A percentile compares a stretch with the other conserved stretches of the same genome.
Conservation (phyloP, 2,113 vertebrate genomes). For the Sprattus sprattus region DNA sequence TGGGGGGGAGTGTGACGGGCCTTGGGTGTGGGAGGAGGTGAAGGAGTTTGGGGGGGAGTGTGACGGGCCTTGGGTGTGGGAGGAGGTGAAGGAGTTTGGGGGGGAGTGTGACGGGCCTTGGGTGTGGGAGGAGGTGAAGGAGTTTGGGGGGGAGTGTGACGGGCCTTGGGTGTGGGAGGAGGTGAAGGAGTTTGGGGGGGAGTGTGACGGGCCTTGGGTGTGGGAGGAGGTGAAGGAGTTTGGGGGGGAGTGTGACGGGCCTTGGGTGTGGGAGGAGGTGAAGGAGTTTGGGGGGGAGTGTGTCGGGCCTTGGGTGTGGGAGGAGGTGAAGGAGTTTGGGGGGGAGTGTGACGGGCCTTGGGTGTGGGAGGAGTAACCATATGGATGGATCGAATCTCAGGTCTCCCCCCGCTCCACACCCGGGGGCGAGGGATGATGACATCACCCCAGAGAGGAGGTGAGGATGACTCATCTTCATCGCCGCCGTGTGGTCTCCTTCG, state of each 20-base stretch:
- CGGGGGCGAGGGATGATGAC: conserved; percentile 5
- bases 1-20: too few species aligned
- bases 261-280: background rate
- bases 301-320: background rate
- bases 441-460: conserved; percentile 1
- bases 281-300: background rate
- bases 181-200: too few species aligned
- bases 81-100: too few species aligned
- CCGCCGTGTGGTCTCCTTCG: background rate
- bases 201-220: background rate
- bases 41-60: too few species aligned
- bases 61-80: too few species aligned
- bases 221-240: background rate
- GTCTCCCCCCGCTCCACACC: background rate
- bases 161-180: background rate
- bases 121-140: background rate
- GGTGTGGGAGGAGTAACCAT: background rate
- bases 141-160: background rate
- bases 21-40: too few species aligned
- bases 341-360: background rate
- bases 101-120: background rate
- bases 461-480: conserved; percentile 12
- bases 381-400: background rate
- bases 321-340: background rate
- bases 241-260: background rate